Evolutionary conservation across 1,140 invertebrate genomes (phyloP).

Genomic region (Dendroctonus valens): DNA sequence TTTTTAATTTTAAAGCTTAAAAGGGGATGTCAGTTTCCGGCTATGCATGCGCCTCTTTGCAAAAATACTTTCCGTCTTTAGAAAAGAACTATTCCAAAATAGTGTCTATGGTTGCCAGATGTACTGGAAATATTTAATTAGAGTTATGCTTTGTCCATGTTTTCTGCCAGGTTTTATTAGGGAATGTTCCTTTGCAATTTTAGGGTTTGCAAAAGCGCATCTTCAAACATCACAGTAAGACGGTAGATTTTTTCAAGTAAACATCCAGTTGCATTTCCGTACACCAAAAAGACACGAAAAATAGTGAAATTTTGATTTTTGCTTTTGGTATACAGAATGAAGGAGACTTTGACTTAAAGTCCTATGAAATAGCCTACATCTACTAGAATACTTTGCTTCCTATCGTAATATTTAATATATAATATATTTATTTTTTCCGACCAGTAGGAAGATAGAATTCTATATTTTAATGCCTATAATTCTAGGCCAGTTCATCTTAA

Average conservation of each 20-base stretch:
- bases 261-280: not conserved
- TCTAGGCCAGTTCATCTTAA: conserved; percentile 18
- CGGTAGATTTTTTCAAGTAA: conserved; percentile 19
- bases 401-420: no score
- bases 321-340: no score
- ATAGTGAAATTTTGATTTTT: no score
- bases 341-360: no score
- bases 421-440: no score
- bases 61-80: conserved; percentile 6
- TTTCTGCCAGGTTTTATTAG: conserved; percentile 21
- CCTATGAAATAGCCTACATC: no score
- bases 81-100: conserved; percentile 21
- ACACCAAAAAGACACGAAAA: no score
- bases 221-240: conserved; percentile 29
- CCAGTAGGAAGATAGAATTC: no score
- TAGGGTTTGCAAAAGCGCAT: conserved; percentile 22
- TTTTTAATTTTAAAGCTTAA: not conserved
- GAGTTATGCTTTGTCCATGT: conserved; percentile 10
- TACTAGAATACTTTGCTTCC: no score
- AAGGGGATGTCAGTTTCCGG: conserved; percentile 13
- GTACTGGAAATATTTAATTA: not conserved
- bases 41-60: conserved; percentile 15
- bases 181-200: conserved; percentile 12
- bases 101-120: not conserved
- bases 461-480: conserved; percentile 4